Percentiles rank a stretch among this genome's conserved stretches.
Conservation (phyloP, 2,797 vertebrate species). For the Epinephelus coioides region DNA sequence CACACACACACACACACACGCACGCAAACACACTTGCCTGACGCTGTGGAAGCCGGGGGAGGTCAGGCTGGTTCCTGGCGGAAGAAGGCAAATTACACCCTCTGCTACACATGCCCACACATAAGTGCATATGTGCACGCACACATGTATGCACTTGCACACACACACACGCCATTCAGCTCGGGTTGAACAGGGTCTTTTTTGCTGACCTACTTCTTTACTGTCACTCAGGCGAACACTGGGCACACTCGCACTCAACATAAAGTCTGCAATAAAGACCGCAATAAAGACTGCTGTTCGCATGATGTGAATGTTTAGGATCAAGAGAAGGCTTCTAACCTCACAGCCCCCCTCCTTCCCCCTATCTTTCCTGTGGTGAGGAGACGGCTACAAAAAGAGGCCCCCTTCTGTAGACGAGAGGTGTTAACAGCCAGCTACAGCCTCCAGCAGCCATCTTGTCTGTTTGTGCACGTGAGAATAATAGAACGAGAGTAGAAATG, state of each 20-base stretch:
- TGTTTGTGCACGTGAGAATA: constrained; percentile 50
- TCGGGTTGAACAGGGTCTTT: constrained; percentile 71
- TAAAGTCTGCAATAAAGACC: constrained; percentile 51
- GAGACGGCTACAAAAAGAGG: constrained; percentile 73
- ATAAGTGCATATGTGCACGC: constrained; percentile 15
- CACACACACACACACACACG: constrained; percentile 27
- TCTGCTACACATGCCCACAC: constrained; percentile 59
- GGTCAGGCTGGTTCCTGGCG: constrained; percentile 73
- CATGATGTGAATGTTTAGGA: constrained; percentile 56
- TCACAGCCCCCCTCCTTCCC: constrained; percentile 7
- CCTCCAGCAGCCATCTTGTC: constrained; percentile 81
- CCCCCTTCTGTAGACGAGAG: constrained; percentile 70
- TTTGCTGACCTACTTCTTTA: constrained; percentile 81
- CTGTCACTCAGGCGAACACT: constrained; percentile 54
- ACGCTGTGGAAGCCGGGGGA: constrained; percentile 65
- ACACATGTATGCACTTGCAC: constrained; percentile 1
- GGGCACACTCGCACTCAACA: constrained; percentile 46
- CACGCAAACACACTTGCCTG: constrained; percentile 30
- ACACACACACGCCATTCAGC: constrained; percentile 51
- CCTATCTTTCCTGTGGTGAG: constrained; percentile 51
- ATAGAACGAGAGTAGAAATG: constrained; percentile 25
- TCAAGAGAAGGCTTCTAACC: constrained; percentile 51
- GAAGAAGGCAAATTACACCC: constrained; percentile 75
- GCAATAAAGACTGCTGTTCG: constrained; percentile 25
- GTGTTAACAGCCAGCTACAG: constrained; percentile 75